These are phyloP conservation scores for Apaloderma vittatum DNA, from an alignment of 2,113 vertebrate species.

Conservation along the genomic window DNA sequence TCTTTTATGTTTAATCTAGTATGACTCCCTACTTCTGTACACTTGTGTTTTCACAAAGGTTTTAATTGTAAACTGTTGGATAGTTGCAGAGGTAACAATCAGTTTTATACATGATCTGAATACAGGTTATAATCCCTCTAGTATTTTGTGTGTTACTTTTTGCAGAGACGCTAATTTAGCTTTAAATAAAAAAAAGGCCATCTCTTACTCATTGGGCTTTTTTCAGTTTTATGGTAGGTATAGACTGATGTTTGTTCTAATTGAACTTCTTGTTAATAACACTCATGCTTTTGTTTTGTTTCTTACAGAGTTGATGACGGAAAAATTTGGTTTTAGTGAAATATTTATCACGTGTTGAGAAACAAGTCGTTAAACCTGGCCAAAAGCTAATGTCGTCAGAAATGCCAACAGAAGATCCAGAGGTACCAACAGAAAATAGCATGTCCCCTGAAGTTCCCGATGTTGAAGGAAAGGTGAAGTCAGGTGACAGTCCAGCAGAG, in stretches of 20 bases:
- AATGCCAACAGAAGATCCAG: neutral
- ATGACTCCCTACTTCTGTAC: neutral
- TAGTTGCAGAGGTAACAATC: neutral
- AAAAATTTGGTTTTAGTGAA: neutral
- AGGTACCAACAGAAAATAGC: neutral
- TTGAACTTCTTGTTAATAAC: neutral
- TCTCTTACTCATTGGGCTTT: neutral
- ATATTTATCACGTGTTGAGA: neutral
- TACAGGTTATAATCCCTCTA: neutral
- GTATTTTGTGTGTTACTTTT: neutral
- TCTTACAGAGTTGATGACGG: neutral
- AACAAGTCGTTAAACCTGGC: neutral
- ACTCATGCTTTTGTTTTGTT: neutral
- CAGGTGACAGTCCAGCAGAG: neutral
- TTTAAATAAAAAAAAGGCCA: neutral
- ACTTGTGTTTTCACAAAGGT: neutral
- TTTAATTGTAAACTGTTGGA: neutral
- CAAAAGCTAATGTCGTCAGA: conserved; percentile 66
- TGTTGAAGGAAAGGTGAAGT: conserved; percentile 1
- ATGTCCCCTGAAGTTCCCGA: neutral
- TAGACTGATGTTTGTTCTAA: neutral
- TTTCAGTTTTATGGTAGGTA: neutral
- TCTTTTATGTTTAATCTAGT: neutral
- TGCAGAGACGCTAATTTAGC: neutral
- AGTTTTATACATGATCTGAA: neutral